Evolutionary conservation across 1,140 invertebrate species (phyloP).

Genomic region (Pararge aegeria): DNA sequence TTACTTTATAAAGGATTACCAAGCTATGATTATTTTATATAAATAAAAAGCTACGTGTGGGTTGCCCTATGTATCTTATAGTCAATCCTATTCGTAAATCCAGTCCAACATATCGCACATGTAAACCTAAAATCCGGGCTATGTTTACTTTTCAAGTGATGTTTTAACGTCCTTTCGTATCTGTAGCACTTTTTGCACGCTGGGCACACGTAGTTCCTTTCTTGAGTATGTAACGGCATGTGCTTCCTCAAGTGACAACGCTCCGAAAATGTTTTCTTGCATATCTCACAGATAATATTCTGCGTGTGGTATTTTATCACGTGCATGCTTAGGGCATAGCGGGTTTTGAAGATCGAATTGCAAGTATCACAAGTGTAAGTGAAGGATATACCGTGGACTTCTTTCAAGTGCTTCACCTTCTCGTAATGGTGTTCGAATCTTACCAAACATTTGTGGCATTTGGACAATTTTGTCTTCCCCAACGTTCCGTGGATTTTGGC

Average conservation of each 20-base stretch:
- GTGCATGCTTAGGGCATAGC: conserved; percentile 19
- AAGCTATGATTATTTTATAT: background rate
- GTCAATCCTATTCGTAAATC: conserved; percentile 5
- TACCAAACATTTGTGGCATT: conserved; percentile 22
- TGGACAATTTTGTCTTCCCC: conserved; percentile 12
- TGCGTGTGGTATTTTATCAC: conserved; percentile 19
- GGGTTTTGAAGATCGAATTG: conserved; percentile 12
- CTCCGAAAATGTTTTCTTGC: conserved; percentile 22
- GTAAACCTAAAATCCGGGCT: conserved; percentile 9
- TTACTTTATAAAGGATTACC: background rate
- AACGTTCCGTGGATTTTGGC: conserved; percentile 12
- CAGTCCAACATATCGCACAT: conserved; percentile 9
- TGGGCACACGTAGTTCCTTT: conserved; percentile 19
- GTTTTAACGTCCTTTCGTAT: conserved; percentile 25
- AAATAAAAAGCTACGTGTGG: background rate
- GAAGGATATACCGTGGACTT: conserved; percentile 12
- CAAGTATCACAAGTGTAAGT: conserved; percentile 20
- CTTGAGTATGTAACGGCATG: conserved; percentile 26
- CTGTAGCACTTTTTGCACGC: conserved; percentile 25
- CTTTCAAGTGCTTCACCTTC: conserved; percentile 24
- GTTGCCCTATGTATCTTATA: conserved; percentile 9
- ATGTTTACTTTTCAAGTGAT: conserved; percentile 21
- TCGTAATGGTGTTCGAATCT: conserved; percentile 27
- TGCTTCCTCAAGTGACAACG: conserved; percentile 20
- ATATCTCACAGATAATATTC: conserved; percentile 25